Conservation (phyloP, 2,113 vertebrate genomes). For the Cephalophus harveyi region DNA sequence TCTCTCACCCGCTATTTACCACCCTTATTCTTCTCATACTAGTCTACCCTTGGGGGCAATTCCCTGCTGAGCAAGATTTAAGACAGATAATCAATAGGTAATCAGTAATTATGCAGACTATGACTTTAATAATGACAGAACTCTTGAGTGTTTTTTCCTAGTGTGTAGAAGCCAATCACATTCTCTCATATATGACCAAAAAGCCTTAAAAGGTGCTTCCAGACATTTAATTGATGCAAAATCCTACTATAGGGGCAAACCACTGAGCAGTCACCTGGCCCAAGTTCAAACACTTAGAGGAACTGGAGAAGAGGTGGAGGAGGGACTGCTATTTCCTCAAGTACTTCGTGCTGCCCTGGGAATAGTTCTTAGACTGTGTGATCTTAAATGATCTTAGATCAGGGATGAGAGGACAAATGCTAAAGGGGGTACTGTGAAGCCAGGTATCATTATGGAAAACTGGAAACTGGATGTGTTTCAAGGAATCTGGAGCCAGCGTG, state of each 20-base stretch:
- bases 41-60: not conserved
- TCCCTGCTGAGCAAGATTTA: not conserved
- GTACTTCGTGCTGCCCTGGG: not conserved
- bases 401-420: too few species aligned
- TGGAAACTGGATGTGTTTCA: too few species aligned
- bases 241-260: not conserved
- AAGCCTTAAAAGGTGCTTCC: not conserved
- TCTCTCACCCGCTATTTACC: not conserved
- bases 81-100: not conserved
- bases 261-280: not conserved
- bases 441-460: not conserved
- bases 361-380: not conserved
- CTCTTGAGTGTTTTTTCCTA: not conserved
- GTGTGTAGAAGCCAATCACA: not conserved
- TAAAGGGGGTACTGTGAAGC: not conserved
- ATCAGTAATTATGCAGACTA: not conserved
- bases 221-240: not conserved
- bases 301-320: not conserved
- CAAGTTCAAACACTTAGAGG: not conserved
- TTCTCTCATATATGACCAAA: not conserved
- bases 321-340: not conserved
- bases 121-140: not conserved
- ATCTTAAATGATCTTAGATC: not conserved
- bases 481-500: not conserved
- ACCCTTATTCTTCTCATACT: rapidly evolving